Conservation (phyloP, 2,797 vertebrate species). For the Numenius phaeopus region DNA sequence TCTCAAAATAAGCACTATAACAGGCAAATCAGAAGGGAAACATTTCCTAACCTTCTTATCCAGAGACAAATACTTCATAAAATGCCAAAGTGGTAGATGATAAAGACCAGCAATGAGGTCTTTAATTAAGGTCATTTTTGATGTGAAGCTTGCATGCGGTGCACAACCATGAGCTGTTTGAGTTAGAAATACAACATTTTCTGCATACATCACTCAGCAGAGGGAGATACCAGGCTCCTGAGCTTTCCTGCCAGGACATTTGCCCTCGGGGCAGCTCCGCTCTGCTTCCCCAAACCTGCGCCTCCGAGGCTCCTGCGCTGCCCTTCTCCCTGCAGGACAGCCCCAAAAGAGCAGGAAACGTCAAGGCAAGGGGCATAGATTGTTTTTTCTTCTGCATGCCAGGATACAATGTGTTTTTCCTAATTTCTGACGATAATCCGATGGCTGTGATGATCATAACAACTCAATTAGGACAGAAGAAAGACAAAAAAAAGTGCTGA, state of each 20-base stretch:
- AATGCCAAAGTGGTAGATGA: neutral
- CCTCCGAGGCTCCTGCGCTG: neutral
- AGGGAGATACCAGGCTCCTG: neutral
- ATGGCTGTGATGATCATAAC: neutral
- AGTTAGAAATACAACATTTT: neutral
- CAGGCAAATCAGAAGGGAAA: neutral
- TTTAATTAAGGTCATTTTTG: neutral
- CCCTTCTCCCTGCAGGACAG: neutral
- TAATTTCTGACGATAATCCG: neutral
- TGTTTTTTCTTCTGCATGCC: neutral
- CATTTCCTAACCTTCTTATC: neutral
- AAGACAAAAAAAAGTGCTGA: neutral
- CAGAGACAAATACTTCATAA: neutral
- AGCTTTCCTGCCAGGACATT: neutral
- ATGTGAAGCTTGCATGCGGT: fast-evolving
- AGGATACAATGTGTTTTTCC: neutral
- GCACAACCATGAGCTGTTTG: neutral
- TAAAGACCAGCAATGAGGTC: neutral
- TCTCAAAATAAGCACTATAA: neutral
- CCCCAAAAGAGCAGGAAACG: neutral
- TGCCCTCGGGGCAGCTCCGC: neutral
- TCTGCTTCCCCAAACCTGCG: neutral
- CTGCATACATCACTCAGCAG: too few species aligned
- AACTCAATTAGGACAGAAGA: neutral
- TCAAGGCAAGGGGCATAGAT: neutral